These are phyloP conservation scores for Ophiodon elongatus DNA, from an alignment of 2,113 vertebrate genomes.

Conservation along the genomic window DNA sequence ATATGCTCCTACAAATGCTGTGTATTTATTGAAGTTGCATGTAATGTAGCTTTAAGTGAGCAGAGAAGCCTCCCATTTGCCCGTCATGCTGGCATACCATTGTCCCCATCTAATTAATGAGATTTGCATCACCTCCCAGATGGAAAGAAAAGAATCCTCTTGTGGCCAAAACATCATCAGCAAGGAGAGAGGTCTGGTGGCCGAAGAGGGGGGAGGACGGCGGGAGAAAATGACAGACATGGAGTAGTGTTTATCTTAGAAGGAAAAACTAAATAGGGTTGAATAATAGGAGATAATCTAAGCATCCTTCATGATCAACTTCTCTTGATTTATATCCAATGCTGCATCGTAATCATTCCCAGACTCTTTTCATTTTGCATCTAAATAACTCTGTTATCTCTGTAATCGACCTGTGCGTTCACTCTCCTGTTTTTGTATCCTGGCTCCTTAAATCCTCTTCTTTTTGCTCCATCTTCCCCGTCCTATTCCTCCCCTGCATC, in stretches of 20 bases:
- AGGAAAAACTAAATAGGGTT: not conserved
- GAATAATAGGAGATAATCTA: not conserved
- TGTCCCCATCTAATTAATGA: slow-evolving; percentile 20
- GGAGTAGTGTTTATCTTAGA: not conserved
- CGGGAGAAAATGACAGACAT: not conserved
- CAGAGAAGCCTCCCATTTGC: not conserved
- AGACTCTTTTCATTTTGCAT: not conserved
- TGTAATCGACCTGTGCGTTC: not conserved
- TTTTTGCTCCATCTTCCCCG: not conserved
- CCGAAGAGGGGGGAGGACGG: not conserved
- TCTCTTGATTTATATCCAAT: not conserved
- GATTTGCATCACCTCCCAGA: slow-evolving; percentile 14
- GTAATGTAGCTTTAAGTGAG: not conserved
- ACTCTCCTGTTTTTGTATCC: no score
- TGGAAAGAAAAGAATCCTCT: not conserved
- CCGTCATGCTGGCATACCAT: not conserved
- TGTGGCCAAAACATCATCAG: not conserved
- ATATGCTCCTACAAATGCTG: not conserved
- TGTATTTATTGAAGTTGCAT: not conserved
- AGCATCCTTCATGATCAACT: not conserved
- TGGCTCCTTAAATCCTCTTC: not conserved
- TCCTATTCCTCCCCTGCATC: not conserved
- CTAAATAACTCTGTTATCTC: not conserved
- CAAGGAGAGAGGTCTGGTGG: not conserved
- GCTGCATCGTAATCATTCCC: not conserved